Percentiles rank a stretch among this genome's conserved stretches.
Evolutionary conservation across 1,140 invertebrate species (phyloP).

Genomic region (Drosophila teissieri): DNA sequence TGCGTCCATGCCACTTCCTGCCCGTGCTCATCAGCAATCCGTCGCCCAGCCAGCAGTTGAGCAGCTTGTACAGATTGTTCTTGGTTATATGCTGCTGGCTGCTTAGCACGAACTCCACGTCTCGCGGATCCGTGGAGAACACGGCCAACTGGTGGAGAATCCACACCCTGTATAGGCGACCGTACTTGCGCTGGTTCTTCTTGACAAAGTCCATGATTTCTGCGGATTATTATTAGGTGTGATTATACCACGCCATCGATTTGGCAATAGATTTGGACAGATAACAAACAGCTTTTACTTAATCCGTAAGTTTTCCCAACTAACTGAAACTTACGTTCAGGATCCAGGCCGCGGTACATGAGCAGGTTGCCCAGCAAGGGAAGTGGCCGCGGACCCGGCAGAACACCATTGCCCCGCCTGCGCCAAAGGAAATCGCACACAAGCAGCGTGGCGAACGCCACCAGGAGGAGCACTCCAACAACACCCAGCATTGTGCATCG

Average conservation of each 20-base stretch:
- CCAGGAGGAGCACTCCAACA: conserved; percentile 33
- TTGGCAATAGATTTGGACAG: neutral
- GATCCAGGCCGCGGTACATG: conserved; percentile 38
- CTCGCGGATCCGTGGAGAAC: conserved; percentile 82
- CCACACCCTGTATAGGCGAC: conserved; percentile 88
- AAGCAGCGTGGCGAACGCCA: conserved; percentile 41
- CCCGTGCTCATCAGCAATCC: conserved; percentile 84
- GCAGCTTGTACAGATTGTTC: conserved; percentile 79
- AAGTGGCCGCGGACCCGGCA: conserved; percentile 38
- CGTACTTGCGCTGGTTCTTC: conserved; percentile 43
- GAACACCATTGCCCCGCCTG: conserved; percentile 55
- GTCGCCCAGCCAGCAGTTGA: conserved; percentile 84
- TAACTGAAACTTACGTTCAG: conserved; percentile 48
- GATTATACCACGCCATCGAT: neutral
- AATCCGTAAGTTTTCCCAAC: neutral
- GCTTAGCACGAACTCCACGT: conserved; percentile 65
- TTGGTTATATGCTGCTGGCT: conserved; percentile 70
- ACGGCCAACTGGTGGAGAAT: conserved; percentile 84
- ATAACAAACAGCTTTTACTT: neutral
- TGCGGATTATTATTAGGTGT: conserved; percentile 9
- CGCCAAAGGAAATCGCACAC: conserved; percentile 63
- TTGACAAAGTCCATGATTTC: conserved; percentile 55
- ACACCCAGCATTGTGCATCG: conserved; percentile 42
- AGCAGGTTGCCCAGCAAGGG: conserved; percentile 59
- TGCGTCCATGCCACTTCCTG: conserved; percentile 62